These are phyloP conservation scores for Microplitis deprimator DNA, from an alignment of 2,888 invertebrate species.

Conservation along the genomic window DNA sequence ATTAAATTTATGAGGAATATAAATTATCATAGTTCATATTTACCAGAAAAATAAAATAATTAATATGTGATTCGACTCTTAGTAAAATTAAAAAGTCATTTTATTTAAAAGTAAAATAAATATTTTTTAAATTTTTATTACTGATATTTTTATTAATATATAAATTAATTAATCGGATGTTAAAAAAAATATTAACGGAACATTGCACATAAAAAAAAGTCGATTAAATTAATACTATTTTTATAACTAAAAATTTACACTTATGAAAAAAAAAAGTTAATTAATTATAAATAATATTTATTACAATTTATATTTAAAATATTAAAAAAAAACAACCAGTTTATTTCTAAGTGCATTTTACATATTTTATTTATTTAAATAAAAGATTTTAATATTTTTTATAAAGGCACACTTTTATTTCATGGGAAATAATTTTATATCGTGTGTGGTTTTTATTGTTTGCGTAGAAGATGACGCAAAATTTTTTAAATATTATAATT, in stretches of 20 bases:
- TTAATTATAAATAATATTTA: not conserved
- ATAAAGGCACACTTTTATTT: slow-evolving; percentile 67
- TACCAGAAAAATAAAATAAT: too few relatives aligned
- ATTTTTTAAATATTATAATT: slow-evolving; percentile 11
- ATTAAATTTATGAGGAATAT: not conserved
- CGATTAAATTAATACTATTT: not conserved
- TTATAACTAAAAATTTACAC: not conserved
- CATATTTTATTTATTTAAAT: slow-evolving; percentile 67
- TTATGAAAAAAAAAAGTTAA: not conserved
- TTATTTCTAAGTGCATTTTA: slow-evolving; percentile 68
- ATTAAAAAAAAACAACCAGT: slow-evolving; percentile 68
- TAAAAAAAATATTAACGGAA: slow-evolving; percentile 4
- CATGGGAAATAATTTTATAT: slow-evolving; percentile 36
- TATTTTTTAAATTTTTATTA: not conserved
- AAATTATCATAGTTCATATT: not conserved
- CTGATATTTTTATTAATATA: not conserved
- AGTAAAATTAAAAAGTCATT: not conserved
- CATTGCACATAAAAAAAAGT: slow-evolving; percentile 3
- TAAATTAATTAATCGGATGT: not conserved
- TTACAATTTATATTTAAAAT: not conserved
- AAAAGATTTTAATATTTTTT: too few relatives aligned
- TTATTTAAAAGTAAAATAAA: not conserved
- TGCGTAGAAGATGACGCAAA: not conserved
- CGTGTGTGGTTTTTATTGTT: not conserved
- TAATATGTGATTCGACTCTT: too few relatives aligned